These are phyloP conservation scores for Drosophila ficusphila DNA, from an alignment of 1,140 invertebrate genomes.

Conservation along the genomic window DNA sequence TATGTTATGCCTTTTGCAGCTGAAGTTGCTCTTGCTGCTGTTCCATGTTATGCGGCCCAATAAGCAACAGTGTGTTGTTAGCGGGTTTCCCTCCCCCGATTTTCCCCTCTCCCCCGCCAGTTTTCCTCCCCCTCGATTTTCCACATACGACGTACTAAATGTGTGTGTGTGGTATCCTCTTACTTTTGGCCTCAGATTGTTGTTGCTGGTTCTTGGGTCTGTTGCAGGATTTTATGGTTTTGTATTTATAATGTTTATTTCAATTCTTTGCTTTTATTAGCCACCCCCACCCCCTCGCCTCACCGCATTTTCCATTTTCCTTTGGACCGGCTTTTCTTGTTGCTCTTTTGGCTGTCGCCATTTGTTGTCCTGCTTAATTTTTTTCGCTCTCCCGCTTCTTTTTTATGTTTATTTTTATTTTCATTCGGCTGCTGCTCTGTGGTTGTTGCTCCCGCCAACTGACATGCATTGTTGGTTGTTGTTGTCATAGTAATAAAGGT, in stretches of 20 bases:
- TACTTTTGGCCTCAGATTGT: constrained; percentile 18
- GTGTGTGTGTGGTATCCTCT: constrained; percentile 2
- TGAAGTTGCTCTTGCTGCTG: constrained; percentile 4
- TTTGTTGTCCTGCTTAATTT: constrained; percentile 25
- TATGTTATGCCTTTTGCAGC: constrained; percentile 1
- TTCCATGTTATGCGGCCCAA: constrained; percentile 23
- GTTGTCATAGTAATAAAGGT: constrained; percentile 74
- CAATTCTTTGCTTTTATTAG: constrained; percentile 75
- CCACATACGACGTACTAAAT: no score
- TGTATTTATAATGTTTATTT: constrained; percentile 81
- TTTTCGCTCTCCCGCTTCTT: background rate
- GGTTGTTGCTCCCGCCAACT: background rate
- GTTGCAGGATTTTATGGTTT: constrained; percentile 70
- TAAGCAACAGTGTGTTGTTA: constrained; percentile 38
- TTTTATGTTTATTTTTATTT: constrained; percentile 2
- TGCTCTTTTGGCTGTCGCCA: constrained; percentile 28
- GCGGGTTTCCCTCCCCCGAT: background rate
- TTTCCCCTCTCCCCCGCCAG: background rate
- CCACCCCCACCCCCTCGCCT: constrained; percentile 33
- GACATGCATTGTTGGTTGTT: constrained; percentile 48
- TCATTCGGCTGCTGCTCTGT: constrained; percentile 2
- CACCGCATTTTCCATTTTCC: constrained; percentile 20
- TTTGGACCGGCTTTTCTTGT: constrained; percentile 9
- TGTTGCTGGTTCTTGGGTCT: constrained; percentile 12
- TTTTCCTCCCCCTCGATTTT: background rate